Percentiles rank a stretch among this genome's conserved stretches.
phyloP scores from a whole-genome alignment of 2,797 vertebrate genomes.

The Otolemur crassicaudatus region DNA sequence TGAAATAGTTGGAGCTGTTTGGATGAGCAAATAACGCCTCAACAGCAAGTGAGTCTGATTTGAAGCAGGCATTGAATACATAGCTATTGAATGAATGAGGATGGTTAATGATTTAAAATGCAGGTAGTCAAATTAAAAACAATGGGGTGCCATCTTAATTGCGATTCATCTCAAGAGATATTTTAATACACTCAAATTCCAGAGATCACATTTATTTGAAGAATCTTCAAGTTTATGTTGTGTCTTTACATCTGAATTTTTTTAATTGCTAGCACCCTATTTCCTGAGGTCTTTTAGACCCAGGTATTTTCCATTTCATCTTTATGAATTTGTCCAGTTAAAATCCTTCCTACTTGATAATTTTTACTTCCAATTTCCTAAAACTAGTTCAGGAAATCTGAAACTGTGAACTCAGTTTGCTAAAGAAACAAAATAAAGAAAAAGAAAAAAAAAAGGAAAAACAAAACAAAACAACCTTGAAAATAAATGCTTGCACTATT shows the following conservation, averaged over 20 bases:
- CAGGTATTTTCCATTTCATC: neutral
- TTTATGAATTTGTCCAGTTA: neutral
- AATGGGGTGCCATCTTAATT: neutral
- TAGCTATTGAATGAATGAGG: neutral
- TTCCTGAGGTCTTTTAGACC: neutral
- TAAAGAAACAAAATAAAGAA: neutral
- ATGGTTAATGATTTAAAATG: neutral
- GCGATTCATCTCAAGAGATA: neutral
- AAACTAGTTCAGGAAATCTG: neutral
- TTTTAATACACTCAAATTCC: neutral
- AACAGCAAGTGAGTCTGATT: neutral
- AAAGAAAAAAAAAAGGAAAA: neutral
- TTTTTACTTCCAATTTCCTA: constrained; percentile 2
- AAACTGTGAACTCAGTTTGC: neutral
- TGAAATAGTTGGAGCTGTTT: neutral
- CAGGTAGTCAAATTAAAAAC: neutral
- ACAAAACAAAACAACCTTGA: neutral
- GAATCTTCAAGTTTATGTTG: neutral
- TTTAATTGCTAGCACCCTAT: neutral
- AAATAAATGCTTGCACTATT: neutral
- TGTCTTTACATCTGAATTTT: neutral
- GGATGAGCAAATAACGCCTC: neutral
- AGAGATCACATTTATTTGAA: neutral
- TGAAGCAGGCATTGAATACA: neutral
- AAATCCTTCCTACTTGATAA: neutral